Conservation (phyloP, 2,888 invertebrate species). For the Neuroscelio doddi region DNA sequence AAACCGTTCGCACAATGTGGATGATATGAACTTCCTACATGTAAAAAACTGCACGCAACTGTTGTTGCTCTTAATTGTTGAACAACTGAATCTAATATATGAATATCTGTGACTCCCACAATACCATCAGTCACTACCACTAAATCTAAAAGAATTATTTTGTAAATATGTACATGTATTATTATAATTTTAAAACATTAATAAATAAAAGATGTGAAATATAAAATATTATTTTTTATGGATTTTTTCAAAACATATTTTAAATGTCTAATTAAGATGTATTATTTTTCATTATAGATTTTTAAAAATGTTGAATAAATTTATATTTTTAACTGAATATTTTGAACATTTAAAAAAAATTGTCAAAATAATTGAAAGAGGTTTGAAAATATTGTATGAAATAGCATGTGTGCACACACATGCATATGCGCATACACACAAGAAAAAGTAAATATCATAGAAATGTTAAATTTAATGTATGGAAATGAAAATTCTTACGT, state of each 20-base stretch:
- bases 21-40: slow-evolving; percentile 79
- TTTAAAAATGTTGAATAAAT: too few relatives aligned
- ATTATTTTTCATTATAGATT: too few relatives aligned
- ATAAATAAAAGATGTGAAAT: slow-evolving; percentile 1
- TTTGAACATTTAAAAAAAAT: too few relatives aligned
- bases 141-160: slow-evolving; percentile 76
- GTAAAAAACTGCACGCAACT: slow-evolving; percentile 83
- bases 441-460: neutral
- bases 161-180: too few relatives aligned
- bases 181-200: slow-evolving; percentile 16
- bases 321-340: too few relatives aligned
- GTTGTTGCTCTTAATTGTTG: slow-evolving; percentile 82
- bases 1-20: slow-evolving; percentile 80
- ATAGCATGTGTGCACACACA: too few relatives aligned
- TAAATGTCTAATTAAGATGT: too few relatives aligned
- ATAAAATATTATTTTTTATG: slow-evolving; percentile 8
- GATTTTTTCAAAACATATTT: too few relatives aligned
- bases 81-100: slow-evolving; percentile 81
- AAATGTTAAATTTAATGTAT: too few relatives aligned
- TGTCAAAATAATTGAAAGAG: too few relatives aligned
- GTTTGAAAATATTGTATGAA: too few relatives aligned
- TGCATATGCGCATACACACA: too few relatives aligned
- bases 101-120: slow-evolving; percentile 81
- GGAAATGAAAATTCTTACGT: slow-evolving; percentile 76
- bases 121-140: slow-evolving; percentile 84